Evolutionary conservation across 2,797 vertebrate genomes (phyloP).

Genomic region (Arnoldichthys spilopterus): DNA sequence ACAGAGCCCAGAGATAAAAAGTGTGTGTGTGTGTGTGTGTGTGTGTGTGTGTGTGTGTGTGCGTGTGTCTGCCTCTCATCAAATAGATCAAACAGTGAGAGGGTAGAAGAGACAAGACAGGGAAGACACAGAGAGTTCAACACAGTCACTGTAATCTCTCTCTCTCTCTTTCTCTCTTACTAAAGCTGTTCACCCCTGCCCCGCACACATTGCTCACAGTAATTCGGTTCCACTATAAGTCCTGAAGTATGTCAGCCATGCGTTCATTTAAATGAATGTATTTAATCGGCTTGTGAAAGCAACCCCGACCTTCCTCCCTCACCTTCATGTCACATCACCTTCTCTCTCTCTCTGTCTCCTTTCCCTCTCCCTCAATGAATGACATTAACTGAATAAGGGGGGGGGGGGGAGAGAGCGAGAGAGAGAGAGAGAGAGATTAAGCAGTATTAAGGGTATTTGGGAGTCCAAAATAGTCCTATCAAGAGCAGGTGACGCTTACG

Average conservation of each 20-base stretch:
- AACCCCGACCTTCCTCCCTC: slow-evolving; percentile 24
- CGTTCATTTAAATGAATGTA: neutral
- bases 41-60: neutral
- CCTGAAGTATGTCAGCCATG: neutral
- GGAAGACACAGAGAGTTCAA: neutral
- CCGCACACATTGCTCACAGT: neutral
- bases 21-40: neutral
- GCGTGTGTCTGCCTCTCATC: neutral
- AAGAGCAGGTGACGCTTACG: slow-evolving; percentile 50
- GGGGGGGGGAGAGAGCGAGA: slow-evolving; percentile 11
- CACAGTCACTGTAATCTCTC: no score
- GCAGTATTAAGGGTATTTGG: slow-evolving; percentile 70
- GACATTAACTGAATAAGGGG: neutral
- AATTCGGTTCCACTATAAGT: neutral
- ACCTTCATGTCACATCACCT: slow-evolving; percentile 57
- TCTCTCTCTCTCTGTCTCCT: slow-evolving; percentile 21
- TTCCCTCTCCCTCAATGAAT: neutral
- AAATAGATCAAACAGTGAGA: neutral
- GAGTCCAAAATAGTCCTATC: slow-evolving; percentile 69
- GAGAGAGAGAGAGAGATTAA: slow-evolving; percentile 61
- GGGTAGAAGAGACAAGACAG: neutral
- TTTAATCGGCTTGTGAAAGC: slow-evolving; percentile 4
- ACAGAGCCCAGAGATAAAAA: neutral
- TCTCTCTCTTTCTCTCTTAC: neutral
- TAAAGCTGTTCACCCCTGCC: neutral